phyloP scores from a whole-genome alignment of 2,113 vertebrate species.

The Ctenodactylus gundi region DNA sequence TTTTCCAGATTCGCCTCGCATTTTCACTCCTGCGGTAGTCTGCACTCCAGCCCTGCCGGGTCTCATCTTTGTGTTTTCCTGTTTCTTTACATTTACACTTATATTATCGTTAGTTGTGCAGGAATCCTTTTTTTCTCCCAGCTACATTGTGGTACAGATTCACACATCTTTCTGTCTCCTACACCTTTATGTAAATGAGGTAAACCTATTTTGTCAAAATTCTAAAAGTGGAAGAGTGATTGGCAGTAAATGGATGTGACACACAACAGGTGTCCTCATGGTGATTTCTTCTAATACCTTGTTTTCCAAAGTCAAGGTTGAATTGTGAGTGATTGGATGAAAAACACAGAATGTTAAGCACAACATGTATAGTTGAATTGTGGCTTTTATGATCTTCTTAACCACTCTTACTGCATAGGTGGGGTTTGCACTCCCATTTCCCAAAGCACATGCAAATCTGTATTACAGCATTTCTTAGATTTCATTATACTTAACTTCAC shows the following conservation, averaged over 20 bases:
- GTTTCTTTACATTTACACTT: not conserved
- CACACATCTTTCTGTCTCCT: not conserved
- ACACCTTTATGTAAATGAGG: not conserved
- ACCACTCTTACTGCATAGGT: not conserved
- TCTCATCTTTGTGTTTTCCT: not conserved
- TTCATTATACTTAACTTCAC: constrained; percentile 16
- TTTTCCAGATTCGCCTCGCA: not conserved
- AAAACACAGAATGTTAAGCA: not conserved
- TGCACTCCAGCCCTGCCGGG: not conserved
- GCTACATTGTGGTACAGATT: not conserved
- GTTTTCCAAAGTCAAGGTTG: constrained; percentile 3
- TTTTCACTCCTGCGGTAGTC: not conserved
- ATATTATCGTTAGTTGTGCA: not conserved
- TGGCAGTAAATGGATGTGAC: not conserved
- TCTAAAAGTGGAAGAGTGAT: not conserved
- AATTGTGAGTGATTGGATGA: not conserved
- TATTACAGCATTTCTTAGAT: not conserved
- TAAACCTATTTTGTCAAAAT: not conserved
- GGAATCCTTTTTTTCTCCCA: not conserved
- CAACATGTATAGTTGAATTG: not conserved
- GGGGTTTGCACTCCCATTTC: constrained; percentile 7
- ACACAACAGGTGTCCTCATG: not conserved
- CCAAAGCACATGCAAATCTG: not conserved
- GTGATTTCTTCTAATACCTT: not conserved
- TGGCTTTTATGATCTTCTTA: not conserved